Conservation (phyloP, 2,113 vertebrate genomes). For the Chrysochloris asiatica region DNA sequence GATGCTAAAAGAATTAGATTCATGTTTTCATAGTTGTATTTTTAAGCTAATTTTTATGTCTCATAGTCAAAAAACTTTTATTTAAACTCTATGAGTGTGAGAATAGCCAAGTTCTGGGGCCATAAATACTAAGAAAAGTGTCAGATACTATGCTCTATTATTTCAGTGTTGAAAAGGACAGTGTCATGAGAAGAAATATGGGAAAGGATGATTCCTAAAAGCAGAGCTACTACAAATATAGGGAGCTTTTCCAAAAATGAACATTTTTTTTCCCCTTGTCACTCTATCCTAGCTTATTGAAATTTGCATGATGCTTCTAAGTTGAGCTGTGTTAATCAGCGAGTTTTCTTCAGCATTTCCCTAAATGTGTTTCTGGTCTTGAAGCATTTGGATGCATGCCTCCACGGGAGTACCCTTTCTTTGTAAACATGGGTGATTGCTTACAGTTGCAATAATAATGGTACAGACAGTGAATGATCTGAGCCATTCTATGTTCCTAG, state of each 20-base stretch:
- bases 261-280: neutral
- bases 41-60: conserved; percentile 48
- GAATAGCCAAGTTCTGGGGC: neutral
- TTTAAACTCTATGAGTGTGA: neutral
- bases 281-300: neutral
- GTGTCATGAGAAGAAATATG: neutral
- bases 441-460: neutral
- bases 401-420: neutral
- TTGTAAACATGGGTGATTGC: neutral
- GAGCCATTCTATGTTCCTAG: neutral
- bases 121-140: neutral
- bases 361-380: neutral
- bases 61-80: neutral
- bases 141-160: neutral
- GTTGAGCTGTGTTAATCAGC: neutral
- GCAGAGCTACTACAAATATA: neutral
- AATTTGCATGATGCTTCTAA: neutral
- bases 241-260: neutral
- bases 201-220: neutral
- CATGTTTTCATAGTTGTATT: neutral
- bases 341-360: neutral
- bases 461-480: neutral
- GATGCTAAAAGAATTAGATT: neutral
- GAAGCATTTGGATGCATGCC: fast-evolving
- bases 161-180: neutral